A percentile compares a stretch with the other conserved stretches of the same genome.
Evolutionary conservation across 2,113 vertebrate genomes (phyloP).

Genomic region (Tamias sibiricus): DNA sequence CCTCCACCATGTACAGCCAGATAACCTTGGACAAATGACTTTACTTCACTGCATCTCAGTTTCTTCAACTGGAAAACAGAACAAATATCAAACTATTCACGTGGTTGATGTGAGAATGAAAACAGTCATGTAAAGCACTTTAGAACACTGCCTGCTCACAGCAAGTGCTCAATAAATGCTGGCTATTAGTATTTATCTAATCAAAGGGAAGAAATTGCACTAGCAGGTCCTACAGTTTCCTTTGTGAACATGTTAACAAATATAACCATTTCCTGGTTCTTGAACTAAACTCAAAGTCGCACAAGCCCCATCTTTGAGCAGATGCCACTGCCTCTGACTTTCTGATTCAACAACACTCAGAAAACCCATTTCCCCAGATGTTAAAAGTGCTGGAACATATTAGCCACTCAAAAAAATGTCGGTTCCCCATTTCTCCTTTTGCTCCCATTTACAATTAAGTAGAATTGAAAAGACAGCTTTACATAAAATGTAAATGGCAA

Average conservation of each 20-base stretch:
- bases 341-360: not conserved
- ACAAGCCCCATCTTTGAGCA: not conserved
- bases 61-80: not conserved
- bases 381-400: not conserved
- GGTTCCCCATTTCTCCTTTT: not conserved
- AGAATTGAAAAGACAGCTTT: not conserved
- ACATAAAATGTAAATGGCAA: not conserved
- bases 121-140: not conserved
- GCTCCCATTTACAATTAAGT: not conserved
- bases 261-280: not conserved
- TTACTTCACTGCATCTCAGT: not conserved
- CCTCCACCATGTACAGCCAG: not conserved
- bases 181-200: not conserved
- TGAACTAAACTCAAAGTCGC: not conserved
- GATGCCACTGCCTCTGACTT: not conserved
- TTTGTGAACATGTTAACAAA: not conserved
- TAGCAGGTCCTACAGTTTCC: not conserved
- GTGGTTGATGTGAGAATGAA: not conserved
- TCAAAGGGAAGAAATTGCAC: not conserved
- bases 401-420: not conserved
- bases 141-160: not conserved
- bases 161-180: not conserved
- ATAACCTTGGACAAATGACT: not conserved
- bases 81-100: not conserved
- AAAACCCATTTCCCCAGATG: not conserved